A percentile compares a stretch with the other conserved stretches of the same genome.
phyloP scores from a whole-genome alignment of 2,113 vertebrate species.

The Dromaius novaehollandiae region DNA sequence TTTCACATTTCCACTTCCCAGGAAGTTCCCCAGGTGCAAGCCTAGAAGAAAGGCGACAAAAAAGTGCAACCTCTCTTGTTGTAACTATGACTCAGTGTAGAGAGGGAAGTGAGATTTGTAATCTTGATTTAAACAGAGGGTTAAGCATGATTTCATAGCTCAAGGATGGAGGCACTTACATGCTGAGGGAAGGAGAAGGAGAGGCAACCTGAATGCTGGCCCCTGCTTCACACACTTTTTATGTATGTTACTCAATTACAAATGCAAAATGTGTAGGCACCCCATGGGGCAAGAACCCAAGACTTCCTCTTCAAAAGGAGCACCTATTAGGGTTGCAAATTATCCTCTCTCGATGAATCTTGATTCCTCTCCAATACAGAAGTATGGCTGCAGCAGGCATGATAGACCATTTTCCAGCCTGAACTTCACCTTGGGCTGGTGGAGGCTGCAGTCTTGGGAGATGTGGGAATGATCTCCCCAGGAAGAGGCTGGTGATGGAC shows the following conservation, averaged over 20 bases:
- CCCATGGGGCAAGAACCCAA: constrained; percentile 18
- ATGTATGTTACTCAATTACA: constrained; percentile 35
- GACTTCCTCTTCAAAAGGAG: constrained; percentile 55
- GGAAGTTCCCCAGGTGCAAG: background rate
- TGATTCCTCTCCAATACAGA: background rate
- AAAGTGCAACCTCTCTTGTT: background rate
- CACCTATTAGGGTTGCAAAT: constrained; percentile 61
- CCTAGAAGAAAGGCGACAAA: background rate
- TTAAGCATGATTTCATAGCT: constrained; percentile 24
- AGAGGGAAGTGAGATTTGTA: background rate
- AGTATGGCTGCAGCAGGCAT: background rate
- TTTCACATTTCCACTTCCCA: background rate
- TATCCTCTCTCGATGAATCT: constrained; percentile 2
- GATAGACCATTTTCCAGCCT: background rate
- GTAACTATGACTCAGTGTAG: background rate
- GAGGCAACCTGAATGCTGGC: constrained; percentile 28
- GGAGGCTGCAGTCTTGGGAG: background rate
- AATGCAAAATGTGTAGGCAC: constrained; percentile 63
- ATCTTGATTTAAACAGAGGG: background rate
- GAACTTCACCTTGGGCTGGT: background rate
- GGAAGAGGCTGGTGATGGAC: background rate
- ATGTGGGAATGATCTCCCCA: background rate
- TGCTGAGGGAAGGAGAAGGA: background rate
- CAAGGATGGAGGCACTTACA: constrained; percentile 13
- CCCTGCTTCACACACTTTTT: constrained; percentile 32